Conservation (phyloP, 2,113 vertebrate genomes). For the Oxyruncus cristatus region DNA sequence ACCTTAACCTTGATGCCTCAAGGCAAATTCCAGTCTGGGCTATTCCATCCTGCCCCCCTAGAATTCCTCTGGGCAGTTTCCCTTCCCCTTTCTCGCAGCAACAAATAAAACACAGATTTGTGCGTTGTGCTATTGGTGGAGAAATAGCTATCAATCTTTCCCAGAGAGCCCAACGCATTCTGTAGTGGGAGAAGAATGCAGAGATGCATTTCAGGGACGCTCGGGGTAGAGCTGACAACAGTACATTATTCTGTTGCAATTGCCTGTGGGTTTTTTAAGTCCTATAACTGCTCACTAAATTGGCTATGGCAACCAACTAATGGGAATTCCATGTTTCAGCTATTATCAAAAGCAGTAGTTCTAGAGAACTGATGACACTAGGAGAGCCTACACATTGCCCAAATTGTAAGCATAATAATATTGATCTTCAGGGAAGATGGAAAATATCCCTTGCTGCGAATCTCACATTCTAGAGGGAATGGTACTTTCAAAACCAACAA, state of each 20-base stretch:
- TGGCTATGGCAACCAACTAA: neutral
- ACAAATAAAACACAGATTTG: neutral
- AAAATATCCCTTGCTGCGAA: neutral
- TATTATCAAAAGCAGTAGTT: neutral
- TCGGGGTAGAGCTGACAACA: neutral
- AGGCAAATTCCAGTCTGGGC: neutral
- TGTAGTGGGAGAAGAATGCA: constrained; percentile 14
- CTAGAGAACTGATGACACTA: neutral
- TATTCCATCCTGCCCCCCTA: neutral
- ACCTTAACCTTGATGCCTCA: neutral
- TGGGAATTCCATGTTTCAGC: neutral
- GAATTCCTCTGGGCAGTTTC: neutral
- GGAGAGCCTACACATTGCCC: neutral
- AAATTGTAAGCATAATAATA: neutral
- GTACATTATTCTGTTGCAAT: neutral
- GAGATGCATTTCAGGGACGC: neutral
- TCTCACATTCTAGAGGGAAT: neutral
- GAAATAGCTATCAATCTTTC: neutral
- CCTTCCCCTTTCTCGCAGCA: neutral
- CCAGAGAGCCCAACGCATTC: neutral
- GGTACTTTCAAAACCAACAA: neutral
- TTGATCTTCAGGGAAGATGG: neutral
- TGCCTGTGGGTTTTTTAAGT: neutral
- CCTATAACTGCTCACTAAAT: neutral
- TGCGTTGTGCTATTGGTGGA: neutral